phyloP scores from a whole-genome alignment of 2,797 vertebrate genomes.

The Helarctos malayanus region DNA sequence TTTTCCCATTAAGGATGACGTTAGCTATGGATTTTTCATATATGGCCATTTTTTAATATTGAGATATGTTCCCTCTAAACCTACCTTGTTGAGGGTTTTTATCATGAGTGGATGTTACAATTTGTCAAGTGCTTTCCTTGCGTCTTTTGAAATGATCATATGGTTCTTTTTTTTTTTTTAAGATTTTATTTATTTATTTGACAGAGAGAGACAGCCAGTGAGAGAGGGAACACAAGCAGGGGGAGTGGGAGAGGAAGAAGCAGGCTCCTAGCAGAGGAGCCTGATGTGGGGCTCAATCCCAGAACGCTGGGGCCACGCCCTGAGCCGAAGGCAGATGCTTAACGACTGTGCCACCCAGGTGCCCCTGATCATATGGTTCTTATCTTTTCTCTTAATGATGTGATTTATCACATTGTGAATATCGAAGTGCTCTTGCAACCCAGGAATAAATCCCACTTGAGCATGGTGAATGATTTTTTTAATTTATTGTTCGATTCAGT shows the following conservation, averaged over 20 bases:
- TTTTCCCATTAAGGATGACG: neutral
- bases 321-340: too few relatives aligned
- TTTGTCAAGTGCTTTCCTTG: neutral
- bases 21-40: neutral
- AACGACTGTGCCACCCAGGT: too few relatives aligned
- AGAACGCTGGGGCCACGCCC: too few relatives aligned
- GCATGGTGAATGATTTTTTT: neutral
- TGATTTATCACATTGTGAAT: neutral
- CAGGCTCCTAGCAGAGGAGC: too few relatives aligned
- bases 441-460: neutral
- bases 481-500: neutral
- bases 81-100: neutral
- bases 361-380: neutral
- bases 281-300: too few relatives aligned
- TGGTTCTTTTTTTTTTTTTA: neutral
- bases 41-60: neutral
- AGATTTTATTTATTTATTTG: neutral
- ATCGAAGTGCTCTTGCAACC: neutral
- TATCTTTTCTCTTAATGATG: neutral
- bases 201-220: too few relatives aligned
- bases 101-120: neutral
- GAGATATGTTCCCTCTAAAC: neutral
- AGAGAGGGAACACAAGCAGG: too few relatives aligned
- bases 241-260: too few relatives aligned
- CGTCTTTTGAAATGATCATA: neutral